Base-by-base conservation (phyloP, 2,797 vertebrate genomes). In the Muscicapa striata region DNA sequence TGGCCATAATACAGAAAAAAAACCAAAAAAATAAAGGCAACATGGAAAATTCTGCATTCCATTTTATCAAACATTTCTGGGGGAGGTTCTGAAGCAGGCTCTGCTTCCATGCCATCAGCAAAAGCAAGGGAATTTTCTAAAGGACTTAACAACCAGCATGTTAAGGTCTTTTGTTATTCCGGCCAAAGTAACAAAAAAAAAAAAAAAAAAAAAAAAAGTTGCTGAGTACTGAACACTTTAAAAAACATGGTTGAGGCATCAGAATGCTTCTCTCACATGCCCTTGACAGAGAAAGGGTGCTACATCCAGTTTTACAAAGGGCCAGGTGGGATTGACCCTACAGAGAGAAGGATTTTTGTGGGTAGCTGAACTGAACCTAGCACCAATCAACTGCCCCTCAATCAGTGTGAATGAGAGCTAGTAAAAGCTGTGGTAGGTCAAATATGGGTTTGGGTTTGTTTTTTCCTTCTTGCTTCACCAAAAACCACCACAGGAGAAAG, bases 401-500 rank as follows among this genome's bases (percentile, higher is more conserved):
- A 1, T 30, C 63, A 29, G 17, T 26, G 23, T 8, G 48, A 93
- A 66, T 24, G 54, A 85, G 66, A 30, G 32, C 8, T 86, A 41
- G 45, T 14, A 45, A 88, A 70, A 24, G 36, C 55, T 80, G 41
- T 29, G 38, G 41, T 41, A 22, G 68, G 61, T 40, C 51, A 90
- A 29, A 52, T 22, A 38, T 5, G 36, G 40, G 10, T 1, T 38
- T 67, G 45, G 19, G 26, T 2, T 52, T 61, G 15, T 14, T 54
- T 1, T 21, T 72, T 40, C 17, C 34, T 80, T 82, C 51, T 78
- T 58, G 27, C 19, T 55, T 94, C 58, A 66, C 57, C n/a, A 76
- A 46, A 85, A 84, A 86, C 40, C 86, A 45, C 20, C 85, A 34
- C 40, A 63, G 55, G 32, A 78, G 41, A 45, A 94, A 68, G 68